phyloP scores from a whole-genome alignment of 2,888 invertebrate species.

The Epinotia ramella region DNA sequence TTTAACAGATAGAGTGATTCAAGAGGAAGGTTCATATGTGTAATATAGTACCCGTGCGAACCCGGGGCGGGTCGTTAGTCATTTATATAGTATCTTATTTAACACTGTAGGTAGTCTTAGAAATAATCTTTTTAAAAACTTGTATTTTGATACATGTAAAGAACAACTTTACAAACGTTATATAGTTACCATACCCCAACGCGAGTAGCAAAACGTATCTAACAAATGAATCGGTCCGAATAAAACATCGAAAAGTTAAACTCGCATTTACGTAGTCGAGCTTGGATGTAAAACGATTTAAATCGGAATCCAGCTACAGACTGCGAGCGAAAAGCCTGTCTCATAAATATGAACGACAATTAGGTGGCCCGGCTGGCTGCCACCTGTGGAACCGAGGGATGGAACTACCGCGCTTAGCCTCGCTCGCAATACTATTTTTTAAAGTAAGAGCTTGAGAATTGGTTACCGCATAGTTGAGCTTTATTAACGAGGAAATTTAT shows the following conservation, averaged over 20 bases:
- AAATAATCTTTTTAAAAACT: not conserved
- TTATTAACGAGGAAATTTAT: conserved; percentile 12
- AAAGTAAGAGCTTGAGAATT: not conserved
- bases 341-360: conserved; percentile 74
- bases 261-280: conserved; percentile 43
- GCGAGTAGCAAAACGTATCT: not conserved
- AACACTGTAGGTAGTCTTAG: too few relatives aligned
- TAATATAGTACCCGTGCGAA: too few relatives aligned
- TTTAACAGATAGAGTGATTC: too few relatives aligned
- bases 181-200: not conserved
- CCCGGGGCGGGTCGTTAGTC: too few relatives aligned
- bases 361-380: conserved; percentile 57
- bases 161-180: not conserved
- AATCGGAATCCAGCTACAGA: conserved; percentile 50
- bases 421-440: conserved; percentile 8
- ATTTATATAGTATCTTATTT: too few relatives aligned
- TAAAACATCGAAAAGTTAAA: conserved; percentile 50
- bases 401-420: conserved; percentile 27
- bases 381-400: conserved; percentile 63
- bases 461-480: conserved; percentile 5
- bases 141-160: not conserved
- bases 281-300: conserved; percentile 55
- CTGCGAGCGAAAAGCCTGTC: conserved; percentile 56
- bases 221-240: conserved; percentile 34
- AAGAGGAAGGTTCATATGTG: too few relatives aligned